Evolutionary conservation across 2,888 invertebrate genomes (phyloP).

Genomic region (Trisateles emortualis): DNA sequence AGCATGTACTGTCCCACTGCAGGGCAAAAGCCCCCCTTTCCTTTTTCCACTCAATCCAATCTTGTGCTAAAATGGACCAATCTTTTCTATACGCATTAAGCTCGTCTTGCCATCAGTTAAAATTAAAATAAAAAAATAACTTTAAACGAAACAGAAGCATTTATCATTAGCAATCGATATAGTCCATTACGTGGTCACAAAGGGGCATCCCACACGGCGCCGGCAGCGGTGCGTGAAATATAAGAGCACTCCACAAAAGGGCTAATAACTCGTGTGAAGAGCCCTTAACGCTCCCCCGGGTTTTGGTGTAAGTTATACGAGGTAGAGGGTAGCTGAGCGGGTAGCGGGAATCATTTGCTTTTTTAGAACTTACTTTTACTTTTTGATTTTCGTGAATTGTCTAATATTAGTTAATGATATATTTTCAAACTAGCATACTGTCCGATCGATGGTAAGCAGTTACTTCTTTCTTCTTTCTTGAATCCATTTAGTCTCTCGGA

Average conservation of each 20-base stretch:
- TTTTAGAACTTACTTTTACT: background rate
- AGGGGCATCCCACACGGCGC: slow-evolving; percentile 62
- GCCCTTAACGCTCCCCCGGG: slow-evolving; percentile 68
- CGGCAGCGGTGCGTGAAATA: slow-evolving; percentile 74
- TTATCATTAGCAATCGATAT: slow-evolving; percentile 47
- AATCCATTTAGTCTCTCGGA: no score
- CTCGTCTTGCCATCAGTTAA: no score
- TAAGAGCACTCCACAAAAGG: slow-evolving; percentile 75
- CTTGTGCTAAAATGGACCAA: no score
- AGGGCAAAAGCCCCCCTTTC: no score
- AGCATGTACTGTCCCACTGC: no score
- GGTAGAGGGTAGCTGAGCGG: slow-evolving; percentile 31
- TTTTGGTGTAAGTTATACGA: slow-evolving; percentile 30
- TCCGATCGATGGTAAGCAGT: no score
- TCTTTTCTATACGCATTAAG: no score
- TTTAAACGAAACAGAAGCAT: slow-evolving; percentile 9
- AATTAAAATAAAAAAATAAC: background rate
- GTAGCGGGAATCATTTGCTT: background rate
- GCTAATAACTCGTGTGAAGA: slow-evolving; percentile 84
- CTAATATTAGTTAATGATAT: no score
- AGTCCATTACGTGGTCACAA: slow-evolving; percentile 50
- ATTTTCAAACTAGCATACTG: no score
- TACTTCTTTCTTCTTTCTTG: no score
- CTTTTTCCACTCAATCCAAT: no score
- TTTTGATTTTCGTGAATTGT: background rate